phyloP scores from a whole-genome alignment of 1,140 invertebrate species.

The Hirudo medicinalis region DNA sequence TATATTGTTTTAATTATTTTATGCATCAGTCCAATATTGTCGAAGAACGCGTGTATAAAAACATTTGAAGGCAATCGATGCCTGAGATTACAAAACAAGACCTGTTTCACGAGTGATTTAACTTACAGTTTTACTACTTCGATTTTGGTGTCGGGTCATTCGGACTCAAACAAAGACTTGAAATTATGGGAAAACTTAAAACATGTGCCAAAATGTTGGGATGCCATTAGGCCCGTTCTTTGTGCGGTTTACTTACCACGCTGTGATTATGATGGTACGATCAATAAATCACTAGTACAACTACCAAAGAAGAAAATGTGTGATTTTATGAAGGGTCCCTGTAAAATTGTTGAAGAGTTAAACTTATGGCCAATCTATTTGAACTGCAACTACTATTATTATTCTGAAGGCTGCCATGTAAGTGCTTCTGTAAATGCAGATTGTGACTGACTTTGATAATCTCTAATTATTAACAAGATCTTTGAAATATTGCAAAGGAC shows the following conservation, averaged over 20 bases:
- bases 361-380: constrained; percentile 1
- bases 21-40: too few species aligned
- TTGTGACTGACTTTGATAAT: too few species aligned
- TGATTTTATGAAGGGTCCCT: neutral
- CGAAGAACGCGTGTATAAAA: too few species aligned
- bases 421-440: neutral
- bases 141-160: too few species aligned
- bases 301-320: neutral
- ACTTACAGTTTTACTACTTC: too few species aligned
- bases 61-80: too few species aligned
- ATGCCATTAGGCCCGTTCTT: neutral
- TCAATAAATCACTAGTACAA: neutral
- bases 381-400: neutral
- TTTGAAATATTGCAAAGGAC: neutral
- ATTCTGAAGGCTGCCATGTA: neutral
- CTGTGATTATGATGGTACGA: neutral
- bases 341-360: constrained; percentile 6
- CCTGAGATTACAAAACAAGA: too few species aligned
- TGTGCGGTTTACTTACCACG: neutral
- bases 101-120: too few species aligned
- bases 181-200: neutral
- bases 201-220: constrained; percentile 7
- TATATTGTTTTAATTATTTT: too few species aligned
- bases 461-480: neutral
- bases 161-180: neutral